Conservation (phyloP, 2,888 invertebrate genomes). For the Alviniconcha strummeri region DNA sequence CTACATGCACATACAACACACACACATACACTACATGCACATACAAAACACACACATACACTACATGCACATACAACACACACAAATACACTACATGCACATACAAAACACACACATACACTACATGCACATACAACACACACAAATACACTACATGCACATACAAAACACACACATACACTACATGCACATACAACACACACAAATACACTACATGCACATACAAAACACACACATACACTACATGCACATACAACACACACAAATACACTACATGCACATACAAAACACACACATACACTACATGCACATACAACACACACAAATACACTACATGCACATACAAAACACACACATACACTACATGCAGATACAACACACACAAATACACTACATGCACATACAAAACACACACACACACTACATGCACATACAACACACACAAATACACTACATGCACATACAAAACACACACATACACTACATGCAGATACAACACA, state of each 20-base stretch:
- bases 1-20: background rate
- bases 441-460: background rate
- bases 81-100: slow-evolving; percentile 9
- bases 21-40: background rate
- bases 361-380: background rate
- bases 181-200: background rate
- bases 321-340: background rate
- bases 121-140: background rate
- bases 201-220: no score
- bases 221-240: background rate
- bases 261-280: slow-evolving; percentile 9
- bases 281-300: background rate
- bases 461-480: slow-evolving; percentile 4
- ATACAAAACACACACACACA: background rate
- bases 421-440: background rate
- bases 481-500: no score
- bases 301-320: background rate
- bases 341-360: background rate
- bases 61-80: background rate
- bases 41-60: background rate
- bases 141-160: background rate
- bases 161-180: background rate
- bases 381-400: no score
- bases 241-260: background rate
- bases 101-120: background rate